A percentile compares a stretch with the other conserved stretches of the same genome.
Conservation (phyloP, 2,113 vertebrate species). For the Macroglossus sobrinus region DNA sequence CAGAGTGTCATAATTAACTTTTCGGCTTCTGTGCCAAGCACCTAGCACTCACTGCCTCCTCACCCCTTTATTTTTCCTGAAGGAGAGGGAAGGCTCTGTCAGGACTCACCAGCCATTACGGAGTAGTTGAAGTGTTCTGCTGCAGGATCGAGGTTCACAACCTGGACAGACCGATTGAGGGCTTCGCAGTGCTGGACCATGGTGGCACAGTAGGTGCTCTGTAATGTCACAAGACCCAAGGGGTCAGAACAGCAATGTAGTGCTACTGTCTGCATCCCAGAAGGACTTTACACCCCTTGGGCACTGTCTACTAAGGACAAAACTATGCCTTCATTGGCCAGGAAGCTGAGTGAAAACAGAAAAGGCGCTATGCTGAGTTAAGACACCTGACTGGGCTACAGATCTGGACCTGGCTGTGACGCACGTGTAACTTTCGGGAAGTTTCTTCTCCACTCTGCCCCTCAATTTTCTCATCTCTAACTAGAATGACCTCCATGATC, state of each 20-base stretch:
- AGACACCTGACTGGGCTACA: neutral
- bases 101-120: slow-evolving; percentile 91
- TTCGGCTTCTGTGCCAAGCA: neutral
- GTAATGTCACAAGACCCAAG: slow-evolving; percentile 11
- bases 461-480: neutral
- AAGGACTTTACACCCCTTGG: neutral
- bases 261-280: neutral
- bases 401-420: neutral
- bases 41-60: neutral
- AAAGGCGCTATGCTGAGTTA: neutral
- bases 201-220: slow-evolving; percentile 98
- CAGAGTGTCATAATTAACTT: neutral
- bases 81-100: neutral
- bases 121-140: slow-evolving; percentile 94
- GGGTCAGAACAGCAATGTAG: neutral
- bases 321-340: neutral
- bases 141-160: slow-evolving; percentile 96
- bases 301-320: neutral
- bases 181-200: slow-evolving; percentile 92
- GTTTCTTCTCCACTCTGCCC: neutral
- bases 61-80: neutral
- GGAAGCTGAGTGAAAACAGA: neutral
- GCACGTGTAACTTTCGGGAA: rapidly evolving
- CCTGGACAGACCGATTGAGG: slow-evolving; percentile 92
- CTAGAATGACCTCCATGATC: neutral